Evolutionary conservation across 2,113 vertebrate genomes (phyloP).

Genomic region (Mesembrinibis cayennensis): DNA sequence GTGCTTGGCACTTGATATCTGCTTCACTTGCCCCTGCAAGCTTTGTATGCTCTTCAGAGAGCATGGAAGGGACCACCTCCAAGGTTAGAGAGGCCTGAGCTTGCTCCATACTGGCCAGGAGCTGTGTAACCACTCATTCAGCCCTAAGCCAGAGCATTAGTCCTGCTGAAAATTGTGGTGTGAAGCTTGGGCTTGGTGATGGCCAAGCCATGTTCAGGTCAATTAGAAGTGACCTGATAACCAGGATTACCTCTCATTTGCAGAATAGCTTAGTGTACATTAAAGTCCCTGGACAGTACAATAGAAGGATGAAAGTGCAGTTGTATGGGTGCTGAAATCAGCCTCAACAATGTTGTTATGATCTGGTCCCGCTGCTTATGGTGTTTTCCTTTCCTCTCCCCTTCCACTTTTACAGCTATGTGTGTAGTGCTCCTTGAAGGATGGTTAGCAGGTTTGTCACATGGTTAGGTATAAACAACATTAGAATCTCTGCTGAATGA

Average conservation of each 20-base stretch:
- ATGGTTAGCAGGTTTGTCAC: background rate
- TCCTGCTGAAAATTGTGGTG: background rate
- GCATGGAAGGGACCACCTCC: background rate
- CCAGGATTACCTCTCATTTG: background rate
- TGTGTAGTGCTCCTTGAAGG: background rate
- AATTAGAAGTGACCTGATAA: background rate
- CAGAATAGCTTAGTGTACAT: background rate
- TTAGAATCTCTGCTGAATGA: background rate
- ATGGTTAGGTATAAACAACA: accelerated
- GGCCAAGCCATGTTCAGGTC: background rate
- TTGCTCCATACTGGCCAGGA: background rate
- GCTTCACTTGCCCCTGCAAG: background rate
- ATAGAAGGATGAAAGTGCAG: background rate
- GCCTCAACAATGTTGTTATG: too few relatives aligned
- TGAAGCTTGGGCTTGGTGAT: background rate
- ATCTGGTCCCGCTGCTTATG: accelerated
- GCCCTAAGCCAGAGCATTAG: background rate
- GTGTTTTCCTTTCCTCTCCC: background rate
- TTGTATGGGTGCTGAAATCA: background rate
- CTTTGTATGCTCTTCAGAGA: background rate
- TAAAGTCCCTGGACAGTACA: background rate
- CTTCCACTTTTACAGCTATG: accelerated
- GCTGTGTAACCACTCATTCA: background rate
- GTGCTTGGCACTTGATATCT: background rate
- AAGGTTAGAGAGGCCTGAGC: background rate